Conservation (phyloP, 2,888 invertebrate species). For the Ormyrus thymus region DNA sequence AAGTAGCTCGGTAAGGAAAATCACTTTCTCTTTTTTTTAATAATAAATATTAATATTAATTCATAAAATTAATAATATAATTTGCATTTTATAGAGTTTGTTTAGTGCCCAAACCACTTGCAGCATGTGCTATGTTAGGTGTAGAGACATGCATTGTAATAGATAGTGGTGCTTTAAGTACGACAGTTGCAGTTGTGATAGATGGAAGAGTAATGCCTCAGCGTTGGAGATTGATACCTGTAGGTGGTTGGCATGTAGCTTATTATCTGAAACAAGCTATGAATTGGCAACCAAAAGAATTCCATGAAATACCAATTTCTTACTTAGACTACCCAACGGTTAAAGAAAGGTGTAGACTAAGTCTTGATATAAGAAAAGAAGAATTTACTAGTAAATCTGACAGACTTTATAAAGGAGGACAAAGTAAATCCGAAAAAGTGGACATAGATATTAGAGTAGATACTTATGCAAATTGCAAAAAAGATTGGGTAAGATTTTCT, state of each 20-base stretch:
- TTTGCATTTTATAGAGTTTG: slow-evolving; percentile 68
- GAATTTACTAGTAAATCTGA: slow-evolving; percentile 63
- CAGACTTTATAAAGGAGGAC: slow-evolving; percentile 56
- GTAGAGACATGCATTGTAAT: slow-evolving; percentile 74
- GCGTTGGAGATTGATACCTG: slow-evolving; percentile 71
- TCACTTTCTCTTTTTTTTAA: slow-evolving; percentile 9
- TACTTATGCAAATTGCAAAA: slow-evolving; percentile 70
- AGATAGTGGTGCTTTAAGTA: slow-evolving; percentile 74
- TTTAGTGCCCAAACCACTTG: slow-evolving; percentile 73
- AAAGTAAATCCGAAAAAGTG: slow-evolving; percentile 64
- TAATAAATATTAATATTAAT: slow-evolving; percentile 15
- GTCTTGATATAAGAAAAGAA: slow-evolving; percentile 72
- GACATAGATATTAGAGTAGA: slow-evolving; percentile 70
- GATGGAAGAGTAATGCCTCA: slow-evolving; percentile 72
- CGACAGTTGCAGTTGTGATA: slow-evolving; percentile 74
- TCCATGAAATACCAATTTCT: slow-evolving; percentile 72
- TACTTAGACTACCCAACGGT: slow-evolving; percentile 72
- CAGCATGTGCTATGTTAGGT: slow-evolving; percentile 72
- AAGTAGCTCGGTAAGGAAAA: slow-evolving; percentile 70
- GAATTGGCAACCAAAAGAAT: slow-evolving; percentile 72
- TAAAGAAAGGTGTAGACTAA: slow-evolving; percentile 73
- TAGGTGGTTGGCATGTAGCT: slow-evolving; percentile 75
- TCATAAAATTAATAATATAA: not conserved
- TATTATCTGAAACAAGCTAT: slow-evolving; percentile 73
- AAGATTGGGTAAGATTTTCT: slow-evolving; percentile 67